Conservation (phyloP, 2,888 invertebrate species). For the Macrosoma leucophasiata region DNA sequence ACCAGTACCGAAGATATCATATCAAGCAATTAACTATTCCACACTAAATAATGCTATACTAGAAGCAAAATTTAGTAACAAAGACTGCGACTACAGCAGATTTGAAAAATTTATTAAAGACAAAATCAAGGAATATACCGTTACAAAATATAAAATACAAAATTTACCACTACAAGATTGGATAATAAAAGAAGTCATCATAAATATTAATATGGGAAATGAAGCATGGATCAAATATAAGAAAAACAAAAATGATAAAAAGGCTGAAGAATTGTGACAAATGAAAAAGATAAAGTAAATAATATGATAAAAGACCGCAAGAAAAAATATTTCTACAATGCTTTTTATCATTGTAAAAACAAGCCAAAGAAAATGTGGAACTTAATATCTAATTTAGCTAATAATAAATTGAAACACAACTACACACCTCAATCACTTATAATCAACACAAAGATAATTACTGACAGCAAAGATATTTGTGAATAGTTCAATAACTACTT, state of each 20-base stretch:
- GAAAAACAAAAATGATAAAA: background rate
- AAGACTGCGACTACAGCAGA: no score
- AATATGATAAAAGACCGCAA: background rate
- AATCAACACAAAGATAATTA: no score
- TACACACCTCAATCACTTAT: no score
- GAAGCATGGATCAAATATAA: background rate
- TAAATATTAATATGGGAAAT: background rate
- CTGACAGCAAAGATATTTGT: no score
- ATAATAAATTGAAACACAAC: no score
- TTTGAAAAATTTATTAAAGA: no score
- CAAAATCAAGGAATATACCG: background rate
- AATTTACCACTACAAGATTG: background rate
- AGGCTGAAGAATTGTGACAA: background rate
- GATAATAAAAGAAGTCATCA: background rate
- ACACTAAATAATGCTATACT: background rate
- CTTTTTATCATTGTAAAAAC: background rate
- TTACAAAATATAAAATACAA: background rate
- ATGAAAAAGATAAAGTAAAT: conserved; percentile 12
- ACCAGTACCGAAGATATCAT: no score
- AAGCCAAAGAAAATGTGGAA: conserved; percentile 3
- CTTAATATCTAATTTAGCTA: background rate
- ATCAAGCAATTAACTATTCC: conserved; percentile 15
- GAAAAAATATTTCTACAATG: background rate
- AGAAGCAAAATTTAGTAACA: no score
- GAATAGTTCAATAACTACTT: background rate